Base-by-base conservation (phyloP, 30 jellyfish, hydroid and myxozoan species). In the Haliclystus octoradiatus region DNA sequence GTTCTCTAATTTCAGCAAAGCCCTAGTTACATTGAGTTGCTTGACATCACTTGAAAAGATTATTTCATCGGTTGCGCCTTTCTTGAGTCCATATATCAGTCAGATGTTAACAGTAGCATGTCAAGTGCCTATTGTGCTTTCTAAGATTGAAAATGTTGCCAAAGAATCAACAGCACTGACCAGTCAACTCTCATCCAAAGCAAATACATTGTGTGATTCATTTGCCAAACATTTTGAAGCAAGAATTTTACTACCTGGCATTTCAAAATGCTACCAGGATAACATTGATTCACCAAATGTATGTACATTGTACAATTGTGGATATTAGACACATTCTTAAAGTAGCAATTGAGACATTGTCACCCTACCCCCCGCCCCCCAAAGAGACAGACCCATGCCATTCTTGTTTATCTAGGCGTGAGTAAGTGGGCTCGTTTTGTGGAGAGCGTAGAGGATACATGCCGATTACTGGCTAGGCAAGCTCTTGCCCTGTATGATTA, bases 81-180 rank as follows among this genome's bases (percentile, higher is more conserved):
- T 89, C 49, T 29, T 89, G 92, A 89, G 98, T 66, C 98, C 98
- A 22, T 81, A 79, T 63, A 28, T 89, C 31, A 65, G 52, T 15
- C 49, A 64, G 24, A 79, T 87, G 23, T 71, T 87, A 14, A 66
- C 33, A 60, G 52, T 14, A 27, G 78, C 28, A 63, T 81, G 5
- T 33, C 52, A 24, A 31, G 62, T 24, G 46, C 33, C 7, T 49
- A 34, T 63, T 72, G 57, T 40, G 14, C 9, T 40, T 40, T 9
- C 57, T 5, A 19, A 9, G 19, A 40, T 40, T 19, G 14, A 40
- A 40, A 19, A 26, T 33, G 25, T 52, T 2, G 32, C 28, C 15
- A 51, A 50, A 26, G 35, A 70, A 22, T 47, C 15, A 2, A 47
- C 75, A 52, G 30, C 75, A 0, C 53, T 52, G 1, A 50, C 68